phyloP scores from a whole-genome alignment of 2,113 vertebrate species.

The Ranitomeya imitator region DNA sequence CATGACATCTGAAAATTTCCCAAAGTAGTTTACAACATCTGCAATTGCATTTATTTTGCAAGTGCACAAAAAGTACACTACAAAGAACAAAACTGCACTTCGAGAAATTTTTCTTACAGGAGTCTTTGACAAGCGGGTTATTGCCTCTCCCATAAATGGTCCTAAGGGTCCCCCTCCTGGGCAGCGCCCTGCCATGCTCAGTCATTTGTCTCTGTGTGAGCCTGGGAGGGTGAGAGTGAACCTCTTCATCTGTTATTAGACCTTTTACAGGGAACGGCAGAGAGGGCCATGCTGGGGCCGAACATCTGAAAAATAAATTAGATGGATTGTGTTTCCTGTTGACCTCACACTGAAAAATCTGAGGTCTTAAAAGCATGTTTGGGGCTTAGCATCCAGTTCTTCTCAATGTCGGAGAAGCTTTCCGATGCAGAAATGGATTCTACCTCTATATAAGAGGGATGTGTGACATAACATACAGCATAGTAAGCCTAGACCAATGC shows the following conservation, averaged over 20 bases:
- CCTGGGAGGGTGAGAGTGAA: constrained; percentile 13
- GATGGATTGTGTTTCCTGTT: constrained; percentile 22
- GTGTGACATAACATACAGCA: neutral
- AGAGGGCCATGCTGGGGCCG: neutral
- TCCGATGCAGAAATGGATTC: neutral
- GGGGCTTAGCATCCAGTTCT: neutral
- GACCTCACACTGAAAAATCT: neutral
- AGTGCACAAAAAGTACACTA: neutral
- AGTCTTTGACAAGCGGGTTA: neutral
- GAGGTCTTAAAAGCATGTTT: neutral
- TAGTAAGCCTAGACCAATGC: neutral
- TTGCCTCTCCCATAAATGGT: neutral
- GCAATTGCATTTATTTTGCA: neutral
- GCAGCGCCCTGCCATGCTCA: constrained; percentile 19
- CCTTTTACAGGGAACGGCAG: constrained; percentile 12
- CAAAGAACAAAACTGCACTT: neutral
- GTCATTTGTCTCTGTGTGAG: constrained; percentile 28
- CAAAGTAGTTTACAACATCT: neutral
- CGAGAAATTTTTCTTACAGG: neutral
- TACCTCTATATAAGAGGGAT: neutral
- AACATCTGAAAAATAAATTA: constrained; percentile 49
- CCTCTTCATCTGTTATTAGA: constrained; percentile 30
- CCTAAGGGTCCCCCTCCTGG: neutral
- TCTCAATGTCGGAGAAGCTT: neutral
- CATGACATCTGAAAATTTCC: neutral